Evolutionary conservation across 2,113 vertebrate genomes (phyloP).

Genomic region (Lophochroa leadbeateri): DNA sequence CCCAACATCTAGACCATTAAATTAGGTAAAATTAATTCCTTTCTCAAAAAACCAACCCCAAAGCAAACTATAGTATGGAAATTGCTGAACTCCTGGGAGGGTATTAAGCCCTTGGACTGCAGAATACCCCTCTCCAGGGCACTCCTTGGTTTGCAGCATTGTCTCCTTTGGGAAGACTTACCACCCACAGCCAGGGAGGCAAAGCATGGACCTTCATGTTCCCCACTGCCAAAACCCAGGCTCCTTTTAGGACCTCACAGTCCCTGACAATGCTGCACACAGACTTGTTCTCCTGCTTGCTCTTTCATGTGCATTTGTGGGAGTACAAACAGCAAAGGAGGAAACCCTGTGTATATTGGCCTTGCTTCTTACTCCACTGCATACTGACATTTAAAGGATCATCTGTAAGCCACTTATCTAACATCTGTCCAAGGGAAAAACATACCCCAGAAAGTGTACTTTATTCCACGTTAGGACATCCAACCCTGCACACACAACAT

Average conservation of each 20-base stretch:
- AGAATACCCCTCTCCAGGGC: neutral
- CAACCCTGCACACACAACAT: neutral
- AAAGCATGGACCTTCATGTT: neutral
- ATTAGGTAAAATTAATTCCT: neutral
- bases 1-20: neutral
- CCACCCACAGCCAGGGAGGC: no score
- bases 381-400: no score
- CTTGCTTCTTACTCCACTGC: neutral
- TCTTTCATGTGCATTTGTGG: neutral
- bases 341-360: neutral
- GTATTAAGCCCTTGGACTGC: neutral
- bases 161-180: neutral
- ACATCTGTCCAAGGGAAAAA: neutral
- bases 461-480: neutral
- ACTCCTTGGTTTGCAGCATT: neutral
- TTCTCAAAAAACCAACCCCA: neutral
- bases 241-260: neutral
- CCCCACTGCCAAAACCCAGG: neutral
- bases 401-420: neutral
- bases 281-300: neutral
- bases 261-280: neutral
- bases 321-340: neutral
- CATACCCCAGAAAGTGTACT: accelerated
- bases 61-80: neutral
- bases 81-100: neutral